Percentiles rank a stretch among this genome's conserved stretches.
phyloP scores from a whole-genome alignment of 2,113 vertebrate species.

The Acrocephalus arundinaceus region DNA sequence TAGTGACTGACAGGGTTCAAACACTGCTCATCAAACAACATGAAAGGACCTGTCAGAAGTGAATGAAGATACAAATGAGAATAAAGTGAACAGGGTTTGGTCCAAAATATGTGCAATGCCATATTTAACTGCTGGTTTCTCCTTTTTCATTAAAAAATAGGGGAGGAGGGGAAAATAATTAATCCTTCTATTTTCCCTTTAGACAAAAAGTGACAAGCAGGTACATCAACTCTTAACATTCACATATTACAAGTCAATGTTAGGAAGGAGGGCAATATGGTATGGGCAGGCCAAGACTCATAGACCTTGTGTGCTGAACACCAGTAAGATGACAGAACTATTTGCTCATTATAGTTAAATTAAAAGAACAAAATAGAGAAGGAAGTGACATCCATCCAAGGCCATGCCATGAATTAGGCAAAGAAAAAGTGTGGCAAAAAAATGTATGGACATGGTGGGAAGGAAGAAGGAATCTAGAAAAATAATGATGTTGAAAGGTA shows the following conservation, averaged over 20 bases:
- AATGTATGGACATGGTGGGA: rapidly evolving
- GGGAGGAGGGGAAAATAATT: rapidly evolving
- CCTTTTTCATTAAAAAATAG: background rate
- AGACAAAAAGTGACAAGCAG: background rate
- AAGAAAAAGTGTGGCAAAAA: background rate
- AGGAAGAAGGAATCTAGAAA: background rate
- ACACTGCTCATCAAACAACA: conserved; percentile 26
- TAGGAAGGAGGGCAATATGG: background rate
- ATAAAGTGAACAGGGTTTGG: background rate
- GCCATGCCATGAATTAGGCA: background rate
- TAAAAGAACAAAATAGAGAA: background rate
- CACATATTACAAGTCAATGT: background rate
- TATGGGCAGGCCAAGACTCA: background rate
- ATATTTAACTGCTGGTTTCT: background rate
- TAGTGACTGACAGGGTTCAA: conserved; percentile 52
- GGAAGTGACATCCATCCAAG: background rate
- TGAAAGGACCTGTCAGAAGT: conserved; percentile 35
- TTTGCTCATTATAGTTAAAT: background rate
- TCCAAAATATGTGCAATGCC: background rate
- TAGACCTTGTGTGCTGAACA: background rate
- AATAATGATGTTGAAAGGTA: background rate
- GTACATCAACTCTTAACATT: background rate
- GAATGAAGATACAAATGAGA: conserved; percentile 36
- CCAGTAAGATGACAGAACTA: rapidly evolving
- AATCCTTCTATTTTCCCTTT: background rate